Conservation (phyloP, 1,140 invertebrate species). For the Heterodera carotae region DNA sequence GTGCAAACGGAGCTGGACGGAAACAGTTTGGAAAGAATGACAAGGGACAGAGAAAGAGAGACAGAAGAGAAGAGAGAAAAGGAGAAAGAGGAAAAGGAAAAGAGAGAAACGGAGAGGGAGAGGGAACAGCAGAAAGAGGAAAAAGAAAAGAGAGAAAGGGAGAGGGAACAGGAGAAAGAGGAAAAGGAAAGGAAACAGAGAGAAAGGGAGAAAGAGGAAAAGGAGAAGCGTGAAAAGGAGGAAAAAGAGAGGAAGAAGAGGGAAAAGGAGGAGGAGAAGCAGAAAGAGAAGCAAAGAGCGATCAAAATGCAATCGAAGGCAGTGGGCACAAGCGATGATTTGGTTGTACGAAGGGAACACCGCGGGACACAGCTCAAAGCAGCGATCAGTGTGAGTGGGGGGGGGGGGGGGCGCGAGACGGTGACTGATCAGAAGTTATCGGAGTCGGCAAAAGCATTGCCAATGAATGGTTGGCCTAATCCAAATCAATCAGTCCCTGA, state of each 20-base stretch:
- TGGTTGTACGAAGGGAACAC: background rate
- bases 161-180: background rate
- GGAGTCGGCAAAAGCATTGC: no score
- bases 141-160: background rate
- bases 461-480: no score
- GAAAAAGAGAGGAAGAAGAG: no score
- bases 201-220: background rate
- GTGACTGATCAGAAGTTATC: no score
- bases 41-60: background rate
- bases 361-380: background rate
- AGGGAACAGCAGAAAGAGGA: background rate
- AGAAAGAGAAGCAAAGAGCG: no score
- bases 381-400: slow-evolving; percentile 10
- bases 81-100: background rate
- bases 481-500: background rate
- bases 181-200: background rate
- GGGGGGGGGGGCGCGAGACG: background rate
- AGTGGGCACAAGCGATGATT: background rate
- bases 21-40: slow-evolving; percentile 21
- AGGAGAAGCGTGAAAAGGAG: no score
- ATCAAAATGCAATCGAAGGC: background rate
- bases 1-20: background rate
- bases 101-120: background rate
- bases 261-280: background rate
- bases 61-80: background rate